Evolutionary conservation across 2,888 invertebrate species (phyloP), one percentile per base, ranked within the genome.

Genomic region (Lithophane leautieri): DNA sequence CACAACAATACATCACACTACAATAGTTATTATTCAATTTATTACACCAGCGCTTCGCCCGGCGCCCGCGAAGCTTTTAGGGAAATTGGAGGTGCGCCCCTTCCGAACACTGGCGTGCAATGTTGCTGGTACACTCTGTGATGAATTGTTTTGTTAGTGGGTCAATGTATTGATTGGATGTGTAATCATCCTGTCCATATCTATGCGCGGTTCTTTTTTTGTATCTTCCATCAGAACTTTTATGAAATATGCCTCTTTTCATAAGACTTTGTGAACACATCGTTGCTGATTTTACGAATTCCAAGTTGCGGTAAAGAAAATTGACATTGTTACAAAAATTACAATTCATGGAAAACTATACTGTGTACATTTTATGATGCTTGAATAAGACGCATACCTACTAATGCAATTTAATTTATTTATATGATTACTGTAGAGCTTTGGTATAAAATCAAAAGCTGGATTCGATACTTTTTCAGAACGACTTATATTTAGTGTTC

Each of bases 71-170:
- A 83, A 66, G 88, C 86, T 86, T 85, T 86, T 88, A 86, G 79
- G 78, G 77, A 86, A 86, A 86, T 86, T 87, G 81, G 73, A 88
- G 88, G 86, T 86, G 86, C 83, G 88, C 81, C 86, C 83, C 82
- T 73, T 61, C 52, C 50, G 83, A 78, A 75, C 82, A 85, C 40
- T 78, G 52, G 73, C 72, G 82, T 70, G 70, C 86, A 78, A 28
- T 52, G 56, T 73, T 75, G 69, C 16, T 16, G 68, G 54, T 47
- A 73, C 69, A 72, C 56, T 54, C 11, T 34, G 67, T 34, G 52
- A 47, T 65, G 58, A 62, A 68, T 68, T 73, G 82, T 84, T 72
- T 40, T 61, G 66, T 56, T 73, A 67, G 42, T 69, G 61, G 79
- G 66, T 65, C 63, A 71, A 16, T 61, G 7, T 78, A 60, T 78